Evolutionary conservation across 2,113 vertebrate species (phyloP).

Genomic region (Chionomys nivalis): DNA sequence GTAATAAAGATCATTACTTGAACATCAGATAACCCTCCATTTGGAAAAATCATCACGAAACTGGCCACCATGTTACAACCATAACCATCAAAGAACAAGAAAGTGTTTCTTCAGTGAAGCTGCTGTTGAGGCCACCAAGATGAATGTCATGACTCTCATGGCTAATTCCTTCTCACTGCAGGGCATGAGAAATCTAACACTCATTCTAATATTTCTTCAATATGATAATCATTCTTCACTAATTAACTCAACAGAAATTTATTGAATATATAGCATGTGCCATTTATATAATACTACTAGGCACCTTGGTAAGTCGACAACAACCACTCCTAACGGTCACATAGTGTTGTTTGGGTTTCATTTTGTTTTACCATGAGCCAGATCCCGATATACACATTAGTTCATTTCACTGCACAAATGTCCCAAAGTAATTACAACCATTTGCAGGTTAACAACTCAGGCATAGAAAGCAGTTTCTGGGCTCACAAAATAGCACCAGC

Average conservation of each 20-base stretch:
- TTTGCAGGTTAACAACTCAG: background rate
- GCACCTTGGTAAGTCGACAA: background rate
- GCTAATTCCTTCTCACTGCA: background rate
- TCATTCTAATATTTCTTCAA: background rate
- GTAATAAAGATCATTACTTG: conserved; percentile 7
- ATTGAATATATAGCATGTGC: background rate
- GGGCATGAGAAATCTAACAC: background rate
- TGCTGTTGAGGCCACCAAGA: background rate
- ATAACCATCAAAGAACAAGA: background rate
- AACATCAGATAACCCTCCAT: background rate
- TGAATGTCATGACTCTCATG: background rate
- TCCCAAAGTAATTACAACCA: background rate
- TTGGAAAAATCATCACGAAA: background rate
- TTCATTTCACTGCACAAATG: conserved; percentile 19
- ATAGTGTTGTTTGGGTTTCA: background rate
- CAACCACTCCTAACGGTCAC: background rate
- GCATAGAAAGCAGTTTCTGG: background rate
- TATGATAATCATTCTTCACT: background rate
- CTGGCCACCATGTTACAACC: background rate
- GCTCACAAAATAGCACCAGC: background rate
- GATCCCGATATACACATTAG: background rate
- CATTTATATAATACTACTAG: background rate
- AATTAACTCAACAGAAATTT: conserved; percentile 25
- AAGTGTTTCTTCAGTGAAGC: background rate
- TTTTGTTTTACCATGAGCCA: background rate